Percentiles rank a stretch among this genome's conserved stretches.
Evolutionary conservation across 92 coral and sea anemone genomes (phyloP).

Genomic region (Porites evermanni): DNA sequence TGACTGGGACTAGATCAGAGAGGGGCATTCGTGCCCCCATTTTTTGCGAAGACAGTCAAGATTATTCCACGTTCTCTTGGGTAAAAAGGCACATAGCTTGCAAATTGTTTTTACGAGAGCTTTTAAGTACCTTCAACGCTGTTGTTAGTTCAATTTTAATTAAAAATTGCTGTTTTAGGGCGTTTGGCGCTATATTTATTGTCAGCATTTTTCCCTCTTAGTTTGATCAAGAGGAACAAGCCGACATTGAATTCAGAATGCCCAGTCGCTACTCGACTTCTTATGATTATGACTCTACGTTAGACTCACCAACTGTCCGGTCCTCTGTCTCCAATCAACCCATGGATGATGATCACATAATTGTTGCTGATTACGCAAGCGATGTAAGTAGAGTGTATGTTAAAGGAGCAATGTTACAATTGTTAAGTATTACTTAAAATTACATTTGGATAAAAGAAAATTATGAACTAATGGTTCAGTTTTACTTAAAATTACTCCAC

Average conservation of each 20-base stretch:
- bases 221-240: constrained; percentile 56
- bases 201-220: background rate
- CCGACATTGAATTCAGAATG: constrained; percentile 71
- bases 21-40: no score
- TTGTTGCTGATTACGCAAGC: constrained; percentile 48
- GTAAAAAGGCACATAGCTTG: no score
- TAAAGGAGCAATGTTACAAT: no score
- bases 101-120: no score
- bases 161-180: background rate
- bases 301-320: constrained; percentile 87
- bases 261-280: constrained; percentile 79
- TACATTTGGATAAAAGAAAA: no score
- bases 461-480: no score
- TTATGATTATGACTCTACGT: constrained; percentile 79
- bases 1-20: no score
- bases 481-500: no score
- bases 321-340: constrained; percentile 78
- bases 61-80: no score
- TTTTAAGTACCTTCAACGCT: background rate
- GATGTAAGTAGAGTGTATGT: constrained; percentile 38
- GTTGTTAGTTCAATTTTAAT: background rate
- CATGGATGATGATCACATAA: constrained; percentile 70
- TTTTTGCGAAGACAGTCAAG: no score
- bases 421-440: no score
- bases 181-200: background rate